phyloP scores from a whole-genome alignment of 1,140 invertebrate species.

The Melitaea cinxia region DNA sequence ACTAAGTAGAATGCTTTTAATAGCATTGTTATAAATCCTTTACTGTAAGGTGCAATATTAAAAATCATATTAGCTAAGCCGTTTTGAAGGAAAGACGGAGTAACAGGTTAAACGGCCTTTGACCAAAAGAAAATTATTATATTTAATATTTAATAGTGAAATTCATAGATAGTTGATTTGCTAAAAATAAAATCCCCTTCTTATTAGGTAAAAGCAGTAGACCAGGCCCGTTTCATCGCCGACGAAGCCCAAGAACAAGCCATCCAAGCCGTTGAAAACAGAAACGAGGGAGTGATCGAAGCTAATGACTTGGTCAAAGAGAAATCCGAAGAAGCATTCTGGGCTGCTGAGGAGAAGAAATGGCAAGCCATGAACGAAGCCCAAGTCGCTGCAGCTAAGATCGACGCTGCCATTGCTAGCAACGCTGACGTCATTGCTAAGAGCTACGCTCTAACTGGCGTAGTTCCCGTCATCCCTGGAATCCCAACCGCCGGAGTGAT shows the following conservation, averaged over 20 bases:
- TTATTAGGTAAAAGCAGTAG: slow-evolving; percentile 46
- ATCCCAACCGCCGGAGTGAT: background rate
- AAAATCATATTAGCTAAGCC: too few relatives aligned
- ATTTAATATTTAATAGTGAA: too few relatives aligned
- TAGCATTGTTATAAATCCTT: too few relatives aligned
- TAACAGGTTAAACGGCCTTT: too few relatives aligned
- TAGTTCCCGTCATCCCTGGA: slow-evolving; percentile 15
- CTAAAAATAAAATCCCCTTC: background rate
- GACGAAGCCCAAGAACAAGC: slow-evolving; percentile 51
- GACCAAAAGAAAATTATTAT: background rate
- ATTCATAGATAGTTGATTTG: too few relatives aligned
- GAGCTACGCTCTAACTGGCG: background rate
- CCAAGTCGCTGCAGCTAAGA: slow-evolving; percentile 50
- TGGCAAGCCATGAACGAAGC: slow-evolving; percentile 55
- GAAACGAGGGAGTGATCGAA: slow-evolving; percentile 50
- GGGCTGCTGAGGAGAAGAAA: slow-evolving; percentile 57
- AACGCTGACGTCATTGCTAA: slow-evolving; percentile 31
- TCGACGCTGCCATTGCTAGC: slow-evolving; percentile 48
- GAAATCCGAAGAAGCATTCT: slow-evolving; percentile 40
- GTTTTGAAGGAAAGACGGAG: too few relatives aligned
- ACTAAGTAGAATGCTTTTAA: too few relatives aligned
- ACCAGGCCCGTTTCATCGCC: slow-evolving; percentile 42
- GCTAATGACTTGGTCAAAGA: slow-evolving; percentile 50
- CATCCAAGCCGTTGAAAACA: slow-evolving; percentile 51
- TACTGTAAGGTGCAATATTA: too few relatives aligned